Evolutionary conservation across 2,888 invertebrate genomes (phyloP).

Genomic region (Acrobasis consociella): DNA sequence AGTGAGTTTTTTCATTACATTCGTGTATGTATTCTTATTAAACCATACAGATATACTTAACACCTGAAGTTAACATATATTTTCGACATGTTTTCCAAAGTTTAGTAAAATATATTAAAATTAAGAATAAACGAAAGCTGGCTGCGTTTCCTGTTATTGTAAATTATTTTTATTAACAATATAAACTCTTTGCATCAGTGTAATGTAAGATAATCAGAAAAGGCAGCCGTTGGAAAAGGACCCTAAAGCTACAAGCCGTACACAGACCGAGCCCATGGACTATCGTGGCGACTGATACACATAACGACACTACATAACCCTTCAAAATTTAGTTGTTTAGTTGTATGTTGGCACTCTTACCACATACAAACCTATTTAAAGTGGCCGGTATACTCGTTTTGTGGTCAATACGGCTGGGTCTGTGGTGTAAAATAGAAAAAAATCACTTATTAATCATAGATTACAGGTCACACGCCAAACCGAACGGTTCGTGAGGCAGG

Average conservation of each 20-base stretch:
- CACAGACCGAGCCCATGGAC: constrained; percentile 17
- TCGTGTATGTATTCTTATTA: too few species aligned
- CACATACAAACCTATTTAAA: constrained; percentile 80
- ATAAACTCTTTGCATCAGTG: background rate
- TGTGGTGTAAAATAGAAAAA: constrained; percentile 73
- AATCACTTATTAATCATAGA: constrained; percentile 63
- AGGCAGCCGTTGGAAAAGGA: background rate
- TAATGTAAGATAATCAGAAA: background rate
- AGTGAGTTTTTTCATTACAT: too few species aligned
- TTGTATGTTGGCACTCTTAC: constrained; percentile 81
- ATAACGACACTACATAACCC: constrained; percentile 31
- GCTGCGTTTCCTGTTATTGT: too few species aligned
- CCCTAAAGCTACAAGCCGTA: background rate
- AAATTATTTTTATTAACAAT: background rate
- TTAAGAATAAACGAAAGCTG: too few species aligned
- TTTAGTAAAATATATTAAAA: too few species aligned
- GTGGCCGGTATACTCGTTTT: constrained; percentile 52
- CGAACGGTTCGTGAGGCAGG: constrained; percentile 19
- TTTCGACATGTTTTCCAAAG: too few species aligned
- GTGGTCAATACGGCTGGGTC: constrained; percentile 71
- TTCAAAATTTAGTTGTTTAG: constrained; percentile 27
- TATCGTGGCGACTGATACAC: constrained; percentile 24
- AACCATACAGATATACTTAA: too few species aligned
- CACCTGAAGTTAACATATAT: too few species aligned
- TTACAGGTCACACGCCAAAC: constrained; percentile 30